Base-by-base conservation (phyloP, 1,140 invertebrate genomes). In the Nasonia vitripennis region DNA sequence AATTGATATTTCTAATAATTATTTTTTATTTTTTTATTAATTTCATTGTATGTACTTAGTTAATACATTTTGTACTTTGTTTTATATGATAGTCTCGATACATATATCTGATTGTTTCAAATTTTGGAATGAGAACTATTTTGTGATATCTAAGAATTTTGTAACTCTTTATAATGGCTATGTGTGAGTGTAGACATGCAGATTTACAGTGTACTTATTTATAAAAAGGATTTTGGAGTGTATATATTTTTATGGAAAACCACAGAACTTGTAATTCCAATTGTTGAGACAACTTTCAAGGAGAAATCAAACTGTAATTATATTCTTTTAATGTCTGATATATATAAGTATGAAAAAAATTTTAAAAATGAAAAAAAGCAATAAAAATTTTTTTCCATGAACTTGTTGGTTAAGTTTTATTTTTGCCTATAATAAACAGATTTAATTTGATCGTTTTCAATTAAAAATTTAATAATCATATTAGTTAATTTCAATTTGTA, bases 131-230 rank as follows among this genome's bases (percentile, higher is more conserved):
- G 37, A 62, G 68, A 80, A 20, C 55, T 80, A 70, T 70, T 80
- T 80, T 80, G 79, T 81, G 79, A 81, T 73, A 81, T 51, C 27
- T 34, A 48, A 81, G 41, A 71, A 51, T 81, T 81, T 81, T 81
- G 41, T 71, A 81, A 31, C 17, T 23, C 41, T 51, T 81, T 81
- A n/a, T 71, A 45, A 68, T 4, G 37, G 37, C 55, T 86, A 81
- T 31, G 20, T 62, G 14, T 78, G 77, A 67, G 14, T 62, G 68
- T 71, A 34, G 31, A 27, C 9, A 31, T 31, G 27, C 2, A 71
- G 12, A 71, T 31, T 71, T 71, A 17, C 31, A 71, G 17, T 62
- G 55, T 62, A 71, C 67, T 31, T 71, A 71, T 71, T 71, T 71
- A 71, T 34, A 71, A 34, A 67, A 71, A 31, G 23, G 20, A 71